Percentiles rank a stretch among this genome's conserved stretches.
phyloP scores from a whole-genome alignment of 2,797 vertebrate species.

The Dipus sagitta region DNA sequence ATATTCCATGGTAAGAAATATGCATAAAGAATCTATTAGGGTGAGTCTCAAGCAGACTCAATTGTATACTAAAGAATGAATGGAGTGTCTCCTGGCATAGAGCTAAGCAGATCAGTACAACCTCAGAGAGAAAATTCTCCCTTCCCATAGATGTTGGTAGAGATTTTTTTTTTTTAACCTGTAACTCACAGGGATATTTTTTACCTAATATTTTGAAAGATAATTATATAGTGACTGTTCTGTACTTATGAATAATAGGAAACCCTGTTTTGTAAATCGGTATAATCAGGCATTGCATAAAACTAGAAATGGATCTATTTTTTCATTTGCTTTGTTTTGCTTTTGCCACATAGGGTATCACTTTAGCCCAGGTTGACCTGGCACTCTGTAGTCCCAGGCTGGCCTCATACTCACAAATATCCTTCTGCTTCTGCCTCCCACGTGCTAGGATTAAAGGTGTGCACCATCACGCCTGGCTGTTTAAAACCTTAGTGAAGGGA shows the following conservation, averaged over 20 bases:
- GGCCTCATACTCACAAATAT: too few species aligned
- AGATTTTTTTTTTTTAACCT: background rate
- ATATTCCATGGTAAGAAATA: background rate
- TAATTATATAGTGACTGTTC: background rate
- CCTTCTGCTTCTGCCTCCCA: too few species aligned
- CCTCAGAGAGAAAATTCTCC: background rate
- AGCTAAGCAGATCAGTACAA: fast-evolving
- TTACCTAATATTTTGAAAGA: background rate
- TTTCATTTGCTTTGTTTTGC: too few species aligned
- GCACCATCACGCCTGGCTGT: too few species aligned
- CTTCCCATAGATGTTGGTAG: background rate
- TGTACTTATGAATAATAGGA: background rate
- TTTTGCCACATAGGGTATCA: too few species aligned
- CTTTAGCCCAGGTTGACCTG: too few species aligned
- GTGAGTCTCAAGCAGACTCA: background rate
- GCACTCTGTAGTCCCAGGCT: too few species aligned
- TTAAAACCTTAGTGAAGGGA: background rate
- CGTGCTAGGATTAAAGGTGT: too few species aligned
- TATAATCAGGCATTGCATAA: background rate
- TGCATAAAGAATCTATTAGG: background rate
- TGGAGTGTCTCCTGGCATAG: background rate
- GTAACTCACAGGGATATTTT: background rate
- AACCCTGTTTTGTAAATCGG: background rate
- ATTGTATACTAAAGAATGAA: background rate
- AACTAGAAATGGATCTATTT: too few species aligned